Percentiles rank a stretch among this genome's conserved stretches.
phyloP scores from a whole-genome alignment of 2,797 vertebrate species.

The Acridotheres tristis region DNA sequence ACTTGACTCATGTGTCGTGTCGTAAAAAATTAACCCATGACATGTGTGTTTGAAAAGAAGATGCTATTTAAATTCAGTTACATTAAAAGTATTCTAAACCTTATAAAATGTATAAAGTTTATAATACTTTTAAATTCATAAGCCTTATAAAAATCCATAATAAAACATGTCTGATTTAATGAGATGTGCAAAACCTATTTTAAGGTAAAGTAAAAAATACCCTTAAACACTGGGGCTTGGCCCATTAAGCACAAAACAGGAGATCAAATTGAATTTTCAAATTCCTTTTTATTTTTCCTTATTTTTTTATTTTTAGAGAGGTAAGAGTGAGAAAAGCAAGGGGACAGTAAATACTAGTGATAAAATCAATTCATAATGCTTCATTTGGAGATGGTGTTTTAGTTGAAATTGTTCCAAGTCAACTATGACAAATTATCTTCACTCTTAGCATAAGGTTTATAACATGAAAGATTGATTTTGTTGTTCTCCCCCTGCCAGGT shows the following conservation, averaged over 20 bases:
- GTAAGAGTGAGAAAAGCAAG: not conserved
- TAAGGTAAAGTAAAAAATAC: not conserved
- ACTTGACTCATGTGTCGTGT: not conserved
- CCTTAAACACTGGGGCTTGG: not conserved
- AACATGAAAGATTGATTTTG: not conserved
- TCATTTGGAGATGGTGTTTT: not conserved
- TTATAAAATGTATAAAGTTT: not conserved
- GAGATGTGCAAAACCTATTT: not conserved
- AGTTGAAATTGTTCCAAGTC: not conserved
- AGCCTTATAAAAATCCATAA: not conserved
- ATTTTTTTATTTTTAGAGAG: not conserved
- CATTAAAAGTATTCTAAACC: not conserved
- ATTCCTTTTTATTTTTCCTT: not conserved
- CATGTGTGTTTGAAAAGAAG: not conserved
- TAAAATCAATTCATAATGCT: not conserved
- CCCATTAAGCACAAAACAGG: not conserved
- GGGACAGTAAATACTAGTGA: not conserved
- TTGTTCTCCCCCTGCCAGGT: not conserved
- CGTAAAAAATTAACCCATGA: not conserved
- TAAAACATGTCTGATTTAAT: not conserved
- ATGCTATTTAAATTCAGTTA: not conserved
- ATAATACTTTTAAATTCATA: not conserved
- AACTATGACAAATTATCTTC: not conserved
- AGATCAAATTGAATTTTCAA: not conserved
- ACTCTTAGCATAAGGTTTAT: not conserved